Base-by-base conservation (phyloP, 2,888 invertebrate species). In the Gastracanthus pulcherrimus region DNA sequence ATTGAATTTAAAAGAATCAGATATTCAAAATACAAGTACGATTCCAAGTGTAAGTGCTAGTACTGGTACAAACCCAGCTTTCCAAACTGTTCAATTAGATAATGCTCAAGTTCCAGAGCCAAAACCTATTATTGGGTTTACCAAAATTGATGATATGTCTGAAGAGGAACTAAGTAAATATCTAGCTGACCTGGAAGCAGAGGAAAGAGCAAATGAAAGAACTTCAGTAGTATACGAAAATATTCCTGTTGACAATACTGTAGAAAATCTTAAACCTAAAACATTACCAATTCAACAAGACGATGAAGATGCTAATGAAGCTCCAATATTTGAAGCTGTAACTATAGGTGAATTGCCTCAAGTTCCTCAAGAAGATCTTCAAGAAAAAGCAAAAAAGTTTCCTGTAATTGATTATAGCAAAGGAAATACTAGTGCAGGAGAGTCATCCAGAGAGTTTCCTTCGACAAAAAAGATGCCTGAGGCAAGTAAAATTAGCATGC, bases 131-230 rank as follows among this genome's bases (percentile, higher is more conserved):
- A 76, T 89, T 69, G 88, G 89, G 51, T 90, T 91, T 77, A 85
- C 87, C 60, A 87, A 87, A 7, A 89, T 89, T 7, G 89, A 90
- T 41, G 89, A 92, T 81, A 86, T 92, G 72, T 90, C 91, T 0
- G 92, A 92, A 77, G 90, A 91, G 45, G 92, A 92, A 83, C 84
- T 92, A 45, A 91, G 87, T 71, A 89, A 90, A 70, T 92, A 92
- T 85, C 86, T 92, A 38, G 89, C 91, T 7, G 90, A 92, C 76
- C 85, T 92, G 26, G 92, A 92, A 71, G 90, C 91, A 11, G 89
- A 91, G 55, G 91, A 92, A 70, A 86, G 86, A 36, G 87, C 87
- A 3, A 88, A 86, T 1, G 86, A 85, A 60, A 84, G 80, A 75
- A 85, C 69, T 29, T 78, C 62, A 34, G 71, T 77, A 16, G 51